A percentile compares a stretch with the other conserved stretches of the same genome.
These are phyloP conservation scores for Tromatobia lineatoria DNA, from an alignment of 2,888 invertebrate genomes.

Conservation along the genomic window DNA sequence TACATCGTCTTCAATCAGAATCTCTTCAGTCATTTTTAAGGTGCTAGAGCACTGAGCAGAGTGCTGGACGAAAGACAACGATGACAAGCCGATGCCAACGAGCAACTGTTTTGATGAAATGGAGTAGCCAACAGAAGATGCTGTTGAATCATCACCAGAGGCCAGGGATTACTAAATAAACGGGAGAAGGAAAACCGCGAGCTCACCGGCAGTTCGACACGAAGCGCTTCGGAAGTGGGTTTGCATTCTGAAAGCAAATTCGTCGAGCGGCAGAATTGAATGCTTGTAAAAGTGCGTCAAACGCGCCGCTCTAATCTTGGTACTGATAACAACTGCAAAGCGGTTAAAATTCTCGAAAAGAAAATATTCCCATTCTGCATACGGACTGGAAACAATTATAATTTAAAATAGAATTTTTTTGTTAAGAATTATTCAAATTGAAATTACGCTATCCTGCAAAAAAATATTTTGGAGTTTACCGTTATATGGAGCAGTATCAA, in stretches of 20 bases:
- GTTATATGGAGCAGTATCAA: too few relatives aligned
- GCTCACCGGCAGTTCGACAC: not conserved
- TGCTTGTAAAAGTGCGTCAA: not conserved
- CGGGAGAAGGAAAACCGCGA: constrained; percentile 35
- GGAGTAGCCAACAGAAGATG: not conserved
- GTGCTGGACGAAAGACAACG: not conserved
- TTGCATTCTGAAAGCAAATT: not conserved
- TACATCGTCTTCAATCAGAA: constrained; percentile 76
- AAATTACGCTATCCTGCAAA: too few relatives aligned
- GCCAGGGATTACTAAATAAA: constrained; percentile 29
- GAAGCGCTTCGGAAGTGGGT: not conserved
- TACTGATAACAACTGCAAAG: too few relatives aligned
- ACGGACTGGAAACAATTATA: too few relatives aligned
- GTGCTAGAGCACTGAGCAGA: not conserved
- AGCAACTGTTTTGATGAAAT: constrained; percentile 22
- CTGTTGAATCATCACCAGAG: constrained; percentile 44
- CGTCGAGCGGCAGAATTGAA: constrained; percentile 35
- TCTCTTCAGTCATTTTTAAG: constrained; percentile 53
- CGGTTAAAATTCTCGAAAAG: too few relatives aligned
- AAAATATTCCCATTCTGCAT: too few relatives aligned
- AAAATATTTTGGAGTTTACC: too few relatives aligned
- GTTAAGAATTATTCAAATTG: too few relatives aligned
- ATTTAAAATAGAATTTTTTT: too few relatives aligned
- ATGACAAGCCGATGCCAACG: not conserved
- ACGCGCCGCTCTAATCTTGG: not conserved